phyloP scores from a whole-genome alignment of 1,140 invertebrate species.

The Muscidifurax raptorellus region DNA sequence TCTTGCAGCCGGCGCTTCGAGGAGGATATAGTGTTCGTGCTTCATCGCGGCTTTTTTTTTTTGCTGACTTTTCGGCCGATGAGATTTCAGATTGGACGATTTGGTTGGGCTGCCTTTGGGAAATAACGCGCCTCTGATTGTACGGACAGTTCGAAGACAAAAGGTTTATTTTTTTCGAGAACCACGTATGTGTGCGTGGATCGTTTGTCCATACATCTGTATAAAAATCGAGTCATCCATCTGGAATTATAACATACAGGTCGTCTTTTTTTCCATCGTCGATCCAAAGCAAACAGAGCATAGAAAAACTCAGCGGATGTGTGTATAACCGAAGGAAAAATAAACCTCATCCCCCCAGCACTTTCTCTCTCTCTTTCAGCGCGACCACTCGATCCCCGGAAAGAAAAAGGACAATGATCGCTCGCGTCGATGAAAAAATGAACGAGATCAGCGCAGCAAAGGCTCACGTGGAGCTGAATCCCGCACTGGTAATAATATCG shows the following conservation, averaged over 20 bases:
- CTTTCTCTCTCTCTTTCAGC: no score
- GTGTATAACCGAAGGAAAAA: no score
- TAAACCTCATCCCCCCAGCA: no score
- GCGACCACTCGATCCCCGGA: not conserved
- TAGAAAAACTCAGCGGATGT: no score
- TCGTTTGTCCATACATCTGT: no score
- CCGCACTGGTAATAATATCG: not conserved
- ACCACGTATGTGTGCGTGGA: no score
- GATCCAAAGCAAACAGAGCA: no score
- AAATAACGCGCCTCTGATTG: not conserved
- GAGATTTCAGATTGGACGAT: not conserved
- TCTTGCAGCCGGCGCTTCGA: not conserved
- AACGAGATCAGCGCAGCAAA: not conserved
- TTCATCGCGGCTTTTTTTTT: not conserved
- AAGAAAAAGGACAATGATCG: no score
- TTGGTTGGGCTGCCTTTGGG: no score
- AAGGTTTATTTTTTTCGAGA: no score
- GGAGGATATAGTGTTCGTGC: not conserved
- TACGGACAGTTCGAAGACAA: no score
- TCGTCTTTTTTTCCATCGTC: no score
- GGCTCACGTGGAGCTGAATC: not conserved
- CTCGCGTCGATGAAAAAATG: not conserved
- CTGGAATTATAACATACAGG: not conserved
- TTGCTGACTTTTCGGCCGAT: not conserved
- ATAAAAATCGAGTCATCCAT: not conserved